Percentiles rank a stretch among this genome's conserved stretches.
Conservation (phyloP, 2,888 invertebrate genomes). For the Eupithecia exiguata region DNA sequence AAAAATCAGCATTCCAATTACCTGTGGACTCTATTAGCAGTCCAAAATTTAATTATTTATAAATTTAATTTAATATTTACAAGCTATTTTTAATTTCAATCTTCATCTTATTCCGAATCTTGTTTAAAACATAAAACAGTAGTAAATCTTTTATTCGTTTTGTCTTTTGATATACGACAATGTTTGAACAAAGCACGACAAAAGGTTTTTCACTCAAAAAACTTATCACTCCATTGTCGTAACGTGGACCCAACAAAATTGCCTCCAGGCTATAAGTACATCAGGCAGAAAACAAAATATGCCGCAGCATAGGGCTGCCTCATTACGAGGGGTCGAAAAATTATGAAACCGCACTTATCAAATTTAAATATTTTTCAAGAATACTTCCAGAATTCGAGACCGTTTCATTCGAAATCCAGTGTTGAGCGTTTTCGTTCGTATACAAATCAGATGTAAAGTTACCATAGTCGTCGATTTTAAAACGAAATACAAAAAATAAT, state of each 20-base stretch:
- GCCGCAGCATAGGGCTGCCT: constrained; percentile 31
- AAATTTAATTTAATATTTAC: too few relatives aligned
- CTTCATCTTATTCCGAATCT: too few relatives aligned
- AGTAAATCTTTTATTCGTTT: constrained; percentile 12
- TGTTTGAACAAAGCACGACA: constrained; percentile 31
- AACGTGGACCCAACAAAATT: constrained; percentile 41
- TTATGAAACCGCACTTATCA: background rate
- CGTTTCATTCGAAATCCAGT: too few relatives aligned
- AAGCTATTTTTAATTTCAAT: background rate
- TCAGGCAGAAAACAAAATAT: constrained; percentile 44
- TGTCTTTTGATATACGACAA: constrained; percentile 18
- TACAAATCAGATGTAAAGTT: too few relatives aligned
- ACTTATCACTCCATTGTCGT: constrained; percentile 43
- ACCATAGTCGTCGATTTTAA: too few relatives aligned
- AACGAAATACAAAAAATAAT: too few relatives aligned
- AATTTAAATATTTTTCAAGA: background rate
- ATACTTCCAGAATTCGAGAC: background rate
- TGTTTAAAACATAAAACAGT: background rate
- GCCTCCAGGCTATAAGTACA: constrained; percentile 41
- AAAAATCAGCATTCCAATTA: too few relatives aligned
- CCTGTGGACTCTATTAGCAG: too few relatives aligned
- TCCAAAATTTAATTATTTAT: too few relatives aligned
- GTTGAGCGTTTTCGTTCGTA: too few relatives aligned
- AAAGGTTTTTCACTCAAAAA: constrained; percentile 40
- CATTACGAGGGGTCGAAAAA: background rate